phyloP scores from a whole-genome alignment of 2,797 vertebrate species.

The Cottoperca gobio region DNA sequence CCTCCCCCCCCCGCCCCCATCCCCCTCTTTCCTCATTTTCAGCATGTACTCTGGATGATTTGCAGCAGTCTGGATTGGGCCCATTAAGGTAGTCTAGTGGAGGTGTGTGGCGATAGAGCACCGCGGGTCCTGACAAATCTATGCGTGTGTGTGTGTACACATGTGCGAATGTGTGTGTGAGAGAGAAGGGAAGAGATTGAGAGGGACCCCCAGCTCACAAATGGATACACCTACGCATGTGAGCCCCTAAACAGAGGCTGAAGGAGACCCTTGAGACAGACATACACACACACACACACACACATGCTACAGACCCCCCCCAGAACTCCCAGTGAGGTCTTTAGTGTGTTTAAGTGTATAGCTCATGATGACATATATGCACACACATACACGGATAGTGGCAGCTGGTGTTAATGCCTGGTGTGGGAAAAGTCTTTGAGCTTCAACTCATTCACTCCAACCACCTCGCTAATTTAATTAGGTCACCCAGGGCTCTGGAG shows the following conservation, averaged over 20 bases:
- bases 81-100: constrained; percentile 78
- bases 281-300: constrained; percentile 30
- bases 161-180: constrained; percentile 27
- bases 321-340: constrained; percentile 50
- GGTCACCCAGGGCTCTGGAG: constrained; percentile 70
- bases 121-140: constrained; percentile 64
- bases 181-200: constrained; percentile 34
- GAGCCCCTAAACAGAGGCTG: constrained; percentile 40
- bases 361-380: constrained; percentile 42
- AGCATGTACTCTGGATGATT: constrained; percentile 76
- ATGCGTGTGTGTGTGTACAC: constrained; percentile 33
- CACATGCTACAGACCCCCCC: constrained; percentile 24
- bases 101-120: constrained; percentile 78
- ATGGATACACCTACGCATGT: constrained; percentile 54
- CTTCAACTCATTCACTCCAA: constrained; percentile 77
- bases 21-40: constrained; percentile 30
- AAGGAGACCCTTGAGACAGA: constrained; percentile 55
- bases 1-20: constrained; percentile 43
- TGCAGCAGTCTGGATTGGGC: constrained; percentile 77
- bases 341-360: constrained; percentile 48
- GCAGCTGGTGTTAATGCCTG: constrained; percentile 71
- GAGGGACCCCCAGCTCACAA: constrained; percentile 33
- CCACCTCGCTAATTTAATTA: constrained; percentile 80
- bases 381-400: constrained; percentile 37
- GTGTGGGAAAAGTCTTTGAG: constrained; percentile 68